Conservation (phyloP, 2,888 invertebrate species). For the Ichneumoninae sp. region DNA sequence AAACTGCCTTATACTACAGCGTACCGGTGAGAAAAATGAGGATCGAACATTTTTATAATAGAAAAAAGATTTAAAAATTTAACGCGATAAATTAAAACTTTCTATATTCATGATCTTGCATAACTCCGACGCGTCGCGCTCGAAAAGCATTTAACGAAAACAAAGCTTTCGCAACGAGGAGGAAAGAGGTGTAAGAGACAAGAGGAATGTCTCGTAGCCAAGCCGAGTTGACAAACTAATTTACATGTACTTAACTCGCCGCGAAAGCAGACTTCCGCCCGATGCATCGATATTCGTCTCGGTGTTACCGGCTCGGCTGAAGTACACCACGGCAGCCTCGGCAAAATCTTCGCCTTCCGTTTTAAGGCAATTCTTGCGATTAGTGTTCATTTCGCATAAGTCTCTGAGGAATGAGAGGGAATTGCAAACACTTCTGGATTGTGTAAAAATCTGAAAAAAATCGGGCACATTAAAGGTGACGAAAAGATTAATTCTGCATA, state of each 20-base stretch:
- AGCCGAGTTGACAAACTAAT: slow-evolving; percentile 66
- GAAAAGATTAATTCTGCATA: no score
- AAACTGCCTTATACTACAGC: neutral
- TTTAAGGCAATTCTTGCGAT: neutral
- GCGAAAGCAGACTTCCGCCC: slow-evolving; percentile 15
- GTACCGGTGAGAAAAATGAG: neutral
- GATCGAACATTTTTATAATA: no score
- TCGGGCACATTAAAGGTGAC: no score
- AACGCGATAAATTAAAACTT: no score
- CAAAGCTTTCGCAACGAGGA: no score
- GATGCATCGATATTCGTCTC: slow-evolving; percentile 52
- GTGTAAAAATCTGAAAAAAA: no score
- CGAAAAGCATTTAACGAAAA: slow-evolving; percentile 28
- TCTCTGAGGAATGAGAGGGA: no score
- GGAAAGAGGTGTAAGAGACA: slow-evolving; percentile 20
- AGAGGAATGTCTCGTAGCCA: slow-evolving; percentile 42
- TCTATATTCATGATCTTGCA: neutral
- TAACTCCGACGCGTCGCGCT: neutral
- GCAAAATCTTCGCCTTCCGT: slow-evolving; percentile 31
- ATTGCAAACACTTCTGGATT: no score
- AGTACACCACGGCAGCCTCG: slow-evolving; percentile 1
- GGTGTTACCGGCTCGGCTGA: neutral
- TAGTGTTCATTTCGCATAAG: no score
- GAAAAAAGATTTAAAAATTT: no score
- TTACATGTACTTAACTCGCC: slow-evolving; percentile 63